Base-by-base conservation (phyloP, 2,797 vertebrate species). In the Coluber constrictor region DNA sequence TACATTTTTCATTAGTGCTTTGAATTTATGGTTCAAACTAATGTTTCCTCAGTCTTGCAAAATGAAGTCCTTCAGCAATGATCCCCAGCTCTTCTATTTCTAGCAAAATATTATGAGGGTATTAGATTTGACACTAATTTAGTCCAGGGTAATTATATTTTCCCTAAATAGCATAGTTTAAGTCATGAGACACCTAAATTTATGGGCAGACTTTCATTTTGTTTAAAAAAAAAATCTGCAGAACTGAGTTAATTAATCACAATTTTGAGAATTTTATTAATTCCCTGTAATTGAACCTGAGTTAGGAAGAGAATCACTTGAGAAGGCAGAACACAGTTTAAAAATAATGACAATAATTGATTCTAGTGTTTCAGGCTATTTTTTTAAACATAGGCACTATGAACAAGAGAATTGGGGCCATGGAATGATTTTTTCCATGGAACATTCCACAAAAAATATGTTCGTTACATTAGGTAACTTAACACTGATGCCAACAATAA, bases 71-170 rank as follows among this genome's bases (percentile, higher is more conserved):
- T 59, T 88, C 47, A 89, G 43, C 54, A 89, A 9, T 37, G 60
- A 90, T 57, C 86, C 51, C 90, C n/a, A 74, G 87, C 88, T 90
- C 55, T 88, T 66, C 89, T 56, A 70, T 87, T 94, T 29, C 27
- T 79, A 37, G 47, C 61, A 60, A 74, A 43, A 32, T 32, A 10
- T 61, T 79, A 25, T 83, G 55, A 91, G 63, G 90, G 29, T 32
- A 79, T 63, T 23, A 88, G 54, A 79, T 13, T 27, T 59, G 55
- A 29, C 32, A 43, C 61, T 55, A 54, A 93, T 60, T 43, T 70
- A 27, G 20, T 79, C 15, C 23, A 79, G 3, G n/a, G 63, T 88
- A 88, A 59, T 51, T 79, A 60, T 47, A n/a, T 13, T 54, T 55
- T 2, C 2, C 29, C 79, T 27, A 13, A 56, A 79, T 79, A 79